These are phyloP conservation scores for Pogona vitticeps DNA, from an alignment of 2,113 vertebrate species.

Conservation along the genomic window DNA sequence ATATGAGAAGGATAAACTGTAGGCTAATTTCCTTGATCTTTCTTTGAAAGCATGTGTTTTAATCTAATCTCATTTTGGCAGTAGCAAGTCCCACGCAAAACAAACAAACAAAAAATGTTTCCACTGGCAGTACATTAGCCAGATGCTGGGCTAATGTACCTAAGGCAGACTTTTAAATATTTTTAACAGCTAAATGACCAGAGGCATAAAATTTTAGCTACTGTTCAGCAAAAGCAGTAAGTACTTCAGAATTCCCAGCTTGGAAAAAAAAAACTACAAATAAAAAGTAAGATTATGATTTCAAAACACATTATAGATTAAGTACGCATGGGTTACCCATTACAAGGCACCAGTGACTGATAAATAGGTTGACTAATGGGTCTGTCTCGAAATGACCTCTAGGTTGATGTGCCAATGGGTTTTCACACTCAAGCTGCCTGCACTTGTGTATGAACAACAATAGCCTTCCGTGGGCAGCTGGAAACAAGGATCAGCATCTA, in stretches of 20 bases:
- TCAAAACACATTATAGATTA: background rate
- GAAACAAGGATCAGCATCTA: background rate
- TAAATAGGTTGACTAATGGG: background rate
- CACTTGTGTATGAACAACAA: background rate
- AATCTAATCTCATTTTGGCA: constrained; percentile 59
- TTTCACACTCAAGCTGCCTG: too few species aligned
- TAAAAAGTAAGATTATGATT: background rate
- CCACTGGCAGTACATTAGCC: constrained; percentile 42
- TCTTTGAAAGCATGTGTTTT: constrained; percentile 17
- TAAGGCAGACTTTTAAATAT: constrained; percentile 39
- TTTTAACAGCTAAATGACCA: constrained; percentile 45
- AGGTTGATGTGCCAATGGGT: background rate
- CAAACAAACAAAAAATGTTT: constrained; percentile 61
- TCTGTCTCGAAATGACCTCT: background rate
- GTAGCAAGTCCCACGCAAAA: constrained; percentile 32
- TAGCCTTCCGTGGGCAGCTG: background rate
- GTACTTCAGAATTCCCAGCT: background rate
- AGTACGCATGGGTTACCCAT: background rate
- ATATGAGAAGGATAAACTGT: constrained; percentile 23
- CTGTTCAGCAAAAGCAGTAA: constrained; percentile 14
- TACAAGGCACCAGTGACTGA: too few species aligned
- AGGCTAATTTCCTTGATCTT: constrained; percentile 36
- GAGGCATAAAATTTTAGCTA: constrained; percentile 7
- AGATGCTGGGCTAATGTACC: constrained; percentile 32
- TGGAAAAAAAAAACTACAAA: background rate